Percentiles rank a stretch among this genome's conserved stretches.
Evolutionary conservation across 2,113 vertebrate species (phyloP).

Genomic region (Rostratula benghalensis): DNA sequence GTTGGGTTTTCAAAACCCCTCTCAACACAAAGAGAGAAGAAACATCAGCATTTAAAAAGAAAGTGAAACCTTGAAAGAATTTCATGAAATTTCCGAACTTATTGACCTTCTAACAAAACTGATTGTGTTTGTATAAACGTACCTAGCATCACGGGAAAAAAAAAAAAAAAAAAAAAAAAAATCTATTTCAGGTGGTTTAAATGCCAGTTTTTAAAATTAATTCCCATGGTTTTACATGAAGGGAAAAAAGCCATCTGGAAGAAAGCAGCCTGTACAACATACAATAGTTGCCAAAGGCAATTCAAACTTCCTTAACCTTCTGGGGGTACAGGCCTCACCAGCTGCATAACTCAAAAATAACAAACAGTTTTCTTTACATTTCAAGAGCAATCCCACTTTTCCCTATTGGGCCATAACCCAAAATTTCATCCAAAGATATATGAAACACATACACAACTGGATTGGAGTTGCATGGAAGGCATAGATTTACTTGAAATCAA

Average conservation of each 20-base stretch:
- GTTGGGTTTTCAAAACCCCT: not conserved
- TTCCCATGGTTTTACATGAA: not conserved
- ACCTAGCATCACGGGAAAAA: not conserved
- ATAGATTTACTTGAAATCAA: conserved; percentile 27
- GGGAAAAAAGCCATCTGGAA: conserved; percentile 27
- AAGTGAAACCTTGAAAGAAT: not conserved
- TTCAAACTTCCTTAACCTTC: conserved; percentile 35
- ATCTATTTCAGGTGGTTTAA: not conserved
- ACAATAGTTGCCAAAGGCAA: conserved; percentile 13
- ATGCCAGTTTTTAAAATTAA: not conserved
- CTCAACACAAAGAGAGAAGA: not conserved
- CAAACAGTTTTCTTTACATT: conserved; percentile 1
- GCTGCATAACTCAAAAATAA: conserved; percentile 23
- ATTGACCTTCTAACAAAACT: not conserved
- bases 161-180: no score
- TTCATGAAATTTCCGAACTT: not conserved
- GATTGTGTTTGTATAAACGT: not conserved
- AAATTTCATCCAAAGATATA: conserved; percentile 23
- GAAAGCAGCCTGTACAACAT: not conserved
- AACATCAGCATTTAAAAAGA: not conserved
- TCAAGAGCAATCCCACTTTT: conserved; percentile 33
- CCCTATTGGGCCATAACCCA: conserved; percentile 11
- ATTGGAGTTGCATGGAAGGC: not conserved
- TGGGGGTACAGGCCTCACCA: conserved; percentile 11
- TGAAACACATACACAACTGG: conserved; percentile 43